A percentile compares a stretch with the other conserved stretches of the same genome.
Evolutionary conservation across 2,888 invertebrate species (phyloP).

Genomic region (Lasioglossum lativentre): DNA sequence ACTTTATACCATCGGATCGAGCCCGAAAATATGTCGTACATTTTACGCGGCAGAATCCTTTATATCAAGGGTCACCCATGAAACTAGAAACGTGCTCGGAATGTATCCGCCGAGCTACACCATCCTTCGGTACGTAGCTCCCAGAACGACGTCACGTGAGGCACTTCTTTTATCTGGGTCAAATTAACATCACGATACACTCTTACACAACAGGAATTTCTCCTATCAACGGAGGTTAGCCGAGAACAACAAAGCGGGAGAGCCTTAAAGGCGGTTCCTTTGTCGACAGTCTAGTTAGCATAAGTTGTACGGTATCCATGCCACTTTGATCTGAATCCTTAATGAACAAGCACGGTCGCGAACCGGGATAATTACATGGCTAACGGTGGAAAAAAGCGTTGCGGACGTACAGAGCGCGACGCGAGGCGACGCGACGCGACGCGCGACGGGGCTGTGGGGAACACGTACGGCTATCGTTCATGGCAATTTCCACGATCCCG

Average conservation of each 20-base stretch:
- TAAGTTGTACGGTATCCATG: background rate
- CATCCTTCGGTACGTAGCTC: background rate
- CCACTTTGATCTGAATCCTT: constrained; percentile 25
- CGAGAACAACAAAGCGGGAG: background rate
- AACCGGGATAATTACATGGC: constrained; percentile 24
- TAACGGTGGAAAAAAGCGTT: constrained; percentile 1
- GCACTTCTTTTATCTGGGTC: background rate
- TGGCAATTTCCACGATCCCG: constrained; percentile 60
- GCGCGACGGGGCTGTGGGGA: background rate
- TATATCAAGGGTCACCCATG: background rate
- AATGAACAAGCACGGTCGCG: constrained; percentile 19
- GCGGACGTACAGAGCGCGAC: constrained; percentile 8
- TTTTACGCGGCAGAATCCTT: background rate
- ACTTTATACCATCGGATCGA: background rate
- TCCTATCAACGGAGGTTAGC: background rate
- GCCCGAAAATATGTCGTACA: background rate
- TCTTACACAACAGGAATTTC: background rate
- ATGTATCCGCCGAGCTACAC: background rate
- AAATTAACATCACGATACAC: constrained; percentile 10
- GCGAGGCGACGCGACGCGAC: background rate
- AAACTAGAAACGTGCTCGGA: background rate
- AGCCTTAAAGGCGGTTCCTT: constrained; percentile 4
- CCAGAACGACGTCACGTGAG: background rate
- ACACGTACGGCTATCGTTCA: constrained; percentile 34
- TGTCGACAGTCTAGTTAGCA: constrained; percentile 19